Evolutionary conservation across 2,888 invertebrate species (phyloP), one percentile per base, ranked within the genome.

Genomic region (Teinopalpus imperialis): DNA sequence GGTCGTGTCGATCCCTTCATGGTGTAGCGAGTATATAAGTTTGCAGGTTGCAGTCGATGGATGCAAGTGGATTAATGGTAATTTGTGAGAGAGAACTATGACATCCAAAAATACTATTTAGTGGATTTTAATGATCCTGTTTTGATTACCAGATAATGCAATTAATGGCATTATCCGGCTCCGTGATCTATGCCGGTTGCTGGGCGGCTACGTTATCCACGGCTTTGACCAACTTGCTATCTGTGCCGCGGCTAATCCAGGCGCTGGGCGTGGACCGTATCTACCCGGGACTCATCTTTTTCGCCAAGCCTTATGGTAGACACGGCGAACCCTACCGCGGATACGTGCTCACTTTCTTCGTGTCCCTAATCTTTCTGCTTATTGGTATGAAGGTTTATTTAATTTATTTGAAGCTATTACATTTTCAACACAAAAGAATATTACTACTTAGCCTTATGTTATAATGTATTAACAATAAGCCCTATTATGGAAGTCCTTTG

Each of bases 121-220:
- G n/a, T n/a, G n/a, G n/a, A n/a, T n/a, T n/a, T n/a, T n/a, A n/a
- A n/a, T n/a, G n/a, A n/a, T n/a, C n/a, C n/a, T 16, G 16, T 4
- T 4, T 3, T 16, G 2, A 4, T 16, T 12, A 4, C 1, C 63
- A 94, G 94, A 91, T 96, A 57, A 96, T 96, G 95, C 94, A 95
- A 69, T 80, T 94, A 48, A 95, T 96, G 93, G 94, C 95, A 1
- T 82, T 91, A 0, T 97, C 95, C 93, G 95, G 96, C 8, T 96
- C 96, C 0, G 87, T 98, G 10, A 97, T 98, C 66, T 96, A 97
- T 74, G 96, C 95, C 1, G 98, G 98, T 0, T 98, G 98, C 69
- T 98, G 97, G 83, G 98, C 98, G 1, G 98, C 98, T 1, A 98
- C 98, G 0, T 89, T 98, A 2, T 97, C 97, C 39, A 98, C 98